Evolutionary conservation across 2,888 invertebrate species (phyloP).

Genomic region (Metacarcinus magister): DNA sequence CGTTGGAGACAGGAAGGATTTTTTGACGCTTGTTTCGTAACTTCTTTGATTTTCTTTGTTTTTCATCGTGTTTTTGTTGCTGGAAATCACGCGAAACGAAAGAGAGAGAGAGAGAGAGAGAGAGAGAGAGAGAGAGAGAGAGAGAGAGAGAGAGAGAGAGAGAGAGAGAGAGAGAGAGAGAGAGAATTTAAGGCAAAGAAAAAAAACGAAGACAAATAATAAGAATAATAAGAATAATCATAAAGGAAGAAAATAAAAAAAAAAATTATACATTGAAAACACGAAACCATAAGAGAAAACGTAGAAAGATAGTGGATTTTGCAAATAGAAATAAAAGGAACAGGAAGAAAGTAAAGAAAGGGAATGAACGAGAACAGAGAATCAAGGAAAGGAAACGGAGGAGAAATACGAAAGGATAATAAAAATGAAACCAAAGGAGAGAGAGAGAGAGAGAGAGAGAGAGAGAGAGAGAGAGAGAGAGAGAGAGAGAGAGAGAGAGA

Average conservation of each 20-base stretch:
- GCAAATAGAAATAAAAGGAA: background rate
- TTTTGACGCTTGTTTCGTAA: too few relatives aligned
- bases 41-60: too few relatives aligned
- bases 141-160: constrained; percentile 30
- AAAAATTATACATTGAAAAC: too few relatives aligned
- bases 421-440: background rate
- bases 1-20: too few relatives aligned
- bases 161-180: background rate
- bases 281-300: too few relatives aligned
- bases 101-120: constrained; percentile 32
- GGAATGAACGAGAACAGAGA: background rate
- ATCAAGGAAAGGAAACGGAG: background rate
- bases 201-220: background rate
- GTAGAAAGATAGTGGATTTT: too few relatives aligned
- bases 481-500: background rate
- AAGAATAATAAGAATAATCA: background rate
- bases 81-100: too few relatives aligned
- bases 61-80: too few relatives aligned
- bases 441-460: background rate
- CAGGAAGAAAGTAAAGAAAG: background rate
- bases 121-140: constrained; percentile 39
- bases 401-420: background rate
- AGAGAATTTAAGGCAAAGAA: background rate
- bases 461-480: background rate
- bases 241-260: too few relatives aligned